These are phyloP conservation scores for Platycheirus rosarum DNA, from an alignment of 2,888 invertebrate species.

Conservation along the genomic window DNA sequence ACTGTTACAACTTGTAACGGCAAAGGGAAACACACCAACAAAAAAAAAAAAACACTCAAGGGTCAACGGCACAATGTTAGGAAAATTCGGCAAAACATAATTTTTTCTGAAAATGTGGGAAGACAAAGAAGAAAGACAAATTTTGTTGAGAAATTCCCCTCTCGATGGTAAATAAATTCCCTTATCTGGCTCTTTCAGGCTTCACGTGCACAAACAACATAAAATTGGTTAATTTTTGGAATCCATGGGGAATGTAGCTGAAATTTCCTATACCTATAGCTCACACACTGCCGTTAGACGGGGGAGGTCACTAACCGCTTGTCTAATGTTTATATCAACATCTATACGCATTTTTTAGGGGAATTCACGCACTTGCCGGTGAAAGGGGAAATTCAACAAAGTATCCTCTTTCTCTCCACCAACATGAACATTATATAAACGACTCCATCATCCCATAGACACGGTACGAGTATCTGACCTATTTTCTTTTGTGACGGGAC, in stretches of 20 bases:
- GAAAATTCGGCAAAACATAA: conserved; percentile 68
- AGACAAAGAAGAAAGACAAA: neutral
- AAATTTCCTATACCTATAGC: conserved; percentile 46
- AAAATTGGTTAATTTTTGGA: conserved; percentile 55
- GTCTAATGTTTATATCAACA: conserved; percentile 47
- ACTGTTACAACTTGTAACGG: conserved; percentile 21
- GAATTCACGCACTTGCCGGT: conserved; percentile 62
- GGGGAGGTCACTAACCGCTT: conserved; percentile 71
- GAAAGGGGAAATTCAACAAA: conserved; percentile 33
- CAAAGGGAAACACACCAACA: conserved; percentile 34
- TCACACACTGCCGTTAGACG: conserved; percentile 60
- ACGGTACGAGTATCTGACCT: conserved; percentile 79
- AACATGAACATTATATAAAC: conserved; percentile 15
- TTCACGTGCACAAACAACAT: conserved; percentile 64
- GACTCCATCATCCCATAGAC: conserved; percentile 60
- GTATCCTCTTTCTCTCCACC: conserved; percentile 39
- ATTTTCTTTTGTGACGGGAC: conserved; percentile 76
- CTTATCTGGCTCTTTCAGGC: conserved; percentile 34
- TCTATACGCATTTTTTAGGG: conserved; percentile 17
- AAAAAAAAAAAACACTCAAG: conserved; percentile 37
- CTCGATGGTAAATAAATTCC: conserved; percentile 39
- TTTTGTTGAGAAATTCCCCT: conserved; percentile 33
- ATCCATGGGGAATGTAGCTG: conserved; percentile 19
- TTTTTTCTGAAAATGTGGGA: neutral
- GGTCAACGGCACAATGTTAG: conserved; percentile 69